Conservation (phyloP, 2,113 vertebrate genomes). For the Gobius niger region DNA sequence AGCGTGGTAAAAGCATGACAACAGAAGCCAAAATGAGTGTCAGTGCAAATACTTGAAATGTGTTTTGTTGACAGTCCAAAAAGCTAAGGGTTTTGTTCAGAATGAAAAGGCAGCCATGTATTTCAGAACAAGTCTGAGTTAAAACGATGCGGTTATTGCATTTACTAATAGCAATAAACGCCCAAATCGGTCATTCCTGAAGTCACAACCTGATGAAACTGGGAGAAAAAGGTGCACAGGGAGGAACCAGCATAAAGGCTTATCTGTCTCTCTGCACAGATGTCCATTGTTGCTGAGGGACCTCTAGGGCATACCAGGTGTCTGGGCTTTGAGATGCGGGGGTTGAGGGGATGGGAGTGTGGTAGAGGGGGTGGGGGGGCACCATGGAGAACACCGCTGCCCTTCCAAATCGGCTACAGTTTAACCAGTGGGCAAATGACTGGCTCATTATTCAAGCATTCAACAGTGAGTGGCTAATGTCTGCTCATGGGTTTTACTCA, state of each 20-base stretch:
- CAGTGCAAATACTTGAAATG: background rate
- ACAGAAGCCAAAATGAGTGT: too few species aligned
- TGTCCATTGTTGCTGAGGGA: conserved; percentile 64
- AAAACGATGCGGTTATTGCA: too few species aligned
- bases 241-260: conserved; percentile 54
- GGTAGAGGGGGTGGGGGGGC: background rate
- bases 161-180: too few species aligned
- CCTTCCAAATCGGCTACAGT: conserved; percentile 54
- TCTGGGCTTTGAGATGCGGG: conserved; percentile 54
- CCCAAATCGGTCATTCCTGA: conserved; percentile 13
- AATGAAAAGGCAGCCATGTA: too few species aligned
- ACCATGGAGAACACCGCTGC: conserved; percentile 26
- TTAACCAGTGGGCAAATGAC: conserved; percentile 61
- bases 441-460: conserved; percentile 25
- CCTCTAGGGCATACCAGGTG: conserved; percentile 70
- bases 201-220: conserved; percentile 26
- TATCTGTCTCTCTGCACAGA: conserved; percentile 67
- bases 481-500: too few species aligned
- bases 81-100: too few species aligned
- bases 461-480: background rate
- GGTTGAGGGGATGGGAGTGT: conserved; percentile 16
- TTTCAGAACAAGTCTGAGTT: too few species aligned
- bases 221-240: conserved; percentile 37
- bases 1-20: too few species aligned
- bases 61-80: background rate